Evolutionary conservation across 2,888 invertebrate species (phyloP).

Genomic region (Drosophila bunnanda): DNA sequence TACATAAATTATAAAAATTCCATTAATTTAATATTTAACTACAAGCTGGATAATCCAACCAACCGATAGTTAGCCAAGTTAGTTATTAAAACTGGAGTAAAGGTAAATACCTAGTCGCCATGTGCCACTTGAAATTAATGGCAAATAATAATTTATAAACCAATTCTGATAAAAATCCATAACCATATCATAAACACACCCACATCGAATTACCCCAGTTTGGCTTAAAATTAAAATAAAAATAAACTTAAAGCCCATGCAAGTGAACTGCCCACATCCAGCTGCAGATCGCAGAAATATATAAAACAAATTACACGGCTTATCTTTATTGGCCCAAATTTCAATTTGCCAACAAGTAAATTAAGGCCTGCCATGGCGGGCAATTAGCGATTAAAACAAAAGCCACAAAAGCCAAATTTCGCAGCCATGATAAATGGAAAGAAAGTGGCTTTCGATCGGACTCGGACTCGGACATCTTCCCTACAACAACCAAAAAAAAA

Average conservation of each 20-base stretch:
- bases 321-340: conserved; percentile 76
- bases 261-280: conserved; percentile 29
- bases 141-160: conserved; percentile 45
- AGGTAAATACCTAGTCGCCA: conserved; percentile 10
- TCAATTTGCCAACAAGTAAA: conserved; percentile 75
- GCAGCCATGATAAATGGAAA: conserved; percentile 39
- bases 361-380: conserved; percentile 69
- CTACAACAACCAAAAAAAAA: too few relatives aligned
- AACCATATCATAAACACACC: conserved; percentile 60
- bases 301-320: conserved; percentile 69
- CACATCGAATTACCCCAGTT: conserved; percentile 59
- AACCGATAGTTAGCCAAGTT: background rate
- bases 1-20: conserved; percentile 6
- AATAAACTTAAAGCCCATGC: conserved; percentile 21
- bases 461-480: background rate
- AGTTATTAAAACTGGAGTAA: conserved; percentile 26
- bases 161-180: conserved; percentile 46
- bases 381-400: conserved; percentile 71
- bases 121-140: conserved; percentile 40
- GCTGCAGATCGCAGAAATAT: conserved; percentile 15
- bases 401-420: conserved; percentile 8
- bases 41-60: conserved; percentile 1
- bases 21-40: conserved; percentile 4
- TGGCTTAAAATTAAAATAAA: conserved; percentile 52
- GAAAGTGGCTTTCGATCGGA: conserved; percentile 33